Evolutionary conservation across 2,113 vertebrate species (phyloP), one percentile per base, ranked within the genome.

Genomic region (Cololabis saira): DNA sequence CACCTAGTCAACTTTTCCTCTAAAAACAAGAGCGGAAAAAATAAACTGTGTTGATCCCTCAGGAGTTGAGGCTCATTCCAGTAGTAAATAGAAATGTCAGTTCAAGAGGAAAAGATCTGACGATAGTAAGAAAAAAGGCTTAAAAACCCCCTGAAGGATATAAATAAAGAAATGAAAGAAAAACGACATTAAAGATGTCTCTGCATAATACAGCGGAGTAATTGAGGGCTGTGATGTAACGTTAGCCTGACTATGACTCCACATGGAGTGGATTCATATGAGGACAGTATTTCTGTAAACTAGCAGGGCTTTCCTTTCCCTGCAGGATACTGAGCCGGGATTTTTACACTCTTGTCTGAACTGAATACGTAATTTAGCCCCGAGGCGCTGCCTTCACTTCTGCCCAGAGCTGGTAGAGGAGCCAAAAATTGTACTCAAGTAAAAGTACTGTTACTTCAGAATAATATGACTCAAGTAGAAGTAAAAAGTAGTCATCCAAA

Each of bases 21-120:
- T 21, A 81, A 52, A 55, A 79, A 69, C 11, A 50, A 21, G 64
- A 73, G 52, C 33, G 66, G 61, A 79, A 59, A 17, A 62, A 71
- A 58, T 33, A 67, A 76, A 66, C 16, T 61, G 3, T 73, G 73
- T 74, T 71, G 61, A 80, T 76, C 61, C 57, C 64, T 18, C 12
- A 53, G 51, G 67, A n/a, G 10, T 15, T 18, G 49, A 69, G 11
- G 12, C 33, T 68, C 3, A 3, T 6, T 18, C 47, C 33, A 13
- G 37, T 11, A 0, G 33, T 1, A 37, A 66, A 64, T 2, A 40
- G 18, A 70, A 33, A 40, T 14, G 14, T 77, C 30, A 55, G 24
- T 15, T 71, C 33, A 59, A 1, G 0, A 58, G 24, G 40, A 44
- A 73, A 53, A 66, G 59, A 84, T 37, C 6, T 37, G 10, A 37